phyloP scores from a whole-genome alignment of 2,888 invertebrate species.

The Mechanitis messenoides region DNA sequence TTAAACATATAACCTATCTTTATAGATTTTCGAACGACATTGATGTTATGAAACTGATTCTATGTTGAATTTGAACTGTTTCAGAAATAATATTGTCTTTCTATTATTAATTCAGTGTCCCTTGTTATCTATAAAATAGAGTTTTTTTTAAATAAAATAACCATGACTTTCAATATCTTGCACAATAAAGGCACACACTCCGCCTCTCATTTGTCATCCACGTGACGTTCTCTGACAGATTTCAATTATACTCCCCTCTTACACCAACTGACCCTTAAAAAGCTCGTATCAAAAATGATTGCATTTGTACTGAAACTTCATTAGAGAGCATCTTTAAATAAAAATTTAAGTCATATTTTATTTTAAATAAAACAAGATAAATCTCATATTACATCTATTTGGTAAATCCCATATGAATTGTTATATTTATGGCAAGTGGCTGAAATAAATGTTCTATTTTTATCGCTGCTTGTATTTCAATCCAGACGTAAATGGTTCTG shows the following conservation, averaged over 20 bases:
- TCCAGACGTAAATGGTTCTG: conserved; percentile 24
- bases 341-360: no score
- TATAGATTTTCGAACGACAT: no score
- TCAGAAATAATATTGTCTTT: no score
- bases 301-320: conserved; percentile 32
- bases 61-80: no score
- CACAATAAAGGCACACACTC: conserved; percentile 26
- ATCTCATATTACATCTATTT: background rate
- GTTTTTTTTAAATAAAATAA: conserved; percentile 8
- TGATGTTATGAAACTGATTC: no score
- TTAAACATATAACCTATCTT: no score
- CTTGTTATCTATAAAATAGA: background rate
- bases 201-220: conserved; percentile 54
- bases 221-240: conserved; percentile 50
- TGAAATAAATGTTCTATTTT: conserved; percentile 24
- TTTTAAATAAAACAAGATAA: background rate
- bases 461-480: conserved; percentile 28
- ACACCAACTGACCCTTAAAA: conserved; percentile 17
- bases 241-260: conserved; percentile 48
- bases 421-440: conserved; percentile 20
- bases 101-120: no score
- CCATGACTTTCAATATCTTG: conserved; percentile 25
- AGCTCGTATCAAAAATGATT: conserved; percentile 30
- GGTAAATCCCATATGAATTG: conserved; percentile 5
- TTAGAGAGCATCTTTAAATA: conserved; percentile 17